A percentile compares a stretch with the other conserved stretches of the same genome.
These are phyloP conservation scores for Apotomis betuletana DNA, from an alignment of 2,888 invertebrate species.

Conservation along the genomic window DNA sequence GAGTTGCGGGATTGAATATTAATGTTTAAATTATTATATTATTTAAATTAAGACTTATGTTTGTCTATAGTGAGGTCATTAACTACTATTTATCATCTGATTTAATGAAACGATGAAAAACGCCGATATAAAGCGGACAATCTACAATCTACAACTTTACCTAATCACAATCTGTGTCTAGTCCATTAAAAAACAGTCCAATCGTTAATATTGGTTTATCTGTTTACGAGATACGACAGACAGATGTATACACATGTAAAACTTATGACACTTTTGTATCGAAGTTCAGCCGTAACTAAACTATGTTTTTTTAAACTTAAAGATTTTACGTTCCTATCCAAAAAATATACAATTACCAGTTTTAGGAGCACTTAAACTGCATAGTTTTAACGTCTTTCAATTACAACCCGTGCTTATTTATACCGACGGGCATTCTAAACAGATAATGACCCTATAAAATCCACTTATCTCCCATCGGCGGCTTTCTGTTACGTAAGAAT, in stretches of 20 bases:
- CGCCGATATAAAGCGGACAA: too few species aligned
- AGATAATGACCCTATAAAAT: constrained; percentile 40
- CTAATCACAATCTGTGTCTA: too few species aligned
- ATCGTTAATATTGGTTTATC: too few species aligned
- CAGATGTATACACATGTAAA: too few species aligned
- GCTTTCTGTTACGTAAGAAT: constrained; percentile 32
- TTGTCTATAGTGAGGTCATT: not conserved
- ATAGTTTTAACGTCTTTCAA: constrained; percentile 20
- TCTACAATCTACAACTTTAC: too few species aligned
- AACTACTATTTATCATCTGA: not conserved
- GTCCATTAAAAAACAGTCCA: too few species aligned
- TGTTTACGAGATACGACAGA: too few species aligned
- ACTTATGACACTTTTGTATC: too few species aligned
- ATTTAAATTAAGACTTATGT: not conserved
- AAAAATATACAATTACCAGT: too few species aligned
- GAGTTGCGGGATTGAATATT: constrained; percentile 4
- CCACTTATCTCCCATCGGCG: constrained; percentile 38
- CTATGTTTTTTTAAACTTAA: not conserved
- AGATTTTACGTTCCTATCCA: not conserved
- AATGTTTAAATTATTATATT: not conserved
- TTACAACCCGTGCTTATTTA: constrained; percentile 34
- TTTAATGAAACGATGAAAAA: not conserved
- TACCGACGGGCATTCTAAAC: constrained; percentile 14
- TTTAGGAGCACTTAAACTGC: not conserved
- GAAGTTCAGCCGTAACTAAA: too few species aligned